Evolutionary conservation across 2,113 vertebrate species (phyloP).

Genomic region (Platysteira castanea): DNA sequence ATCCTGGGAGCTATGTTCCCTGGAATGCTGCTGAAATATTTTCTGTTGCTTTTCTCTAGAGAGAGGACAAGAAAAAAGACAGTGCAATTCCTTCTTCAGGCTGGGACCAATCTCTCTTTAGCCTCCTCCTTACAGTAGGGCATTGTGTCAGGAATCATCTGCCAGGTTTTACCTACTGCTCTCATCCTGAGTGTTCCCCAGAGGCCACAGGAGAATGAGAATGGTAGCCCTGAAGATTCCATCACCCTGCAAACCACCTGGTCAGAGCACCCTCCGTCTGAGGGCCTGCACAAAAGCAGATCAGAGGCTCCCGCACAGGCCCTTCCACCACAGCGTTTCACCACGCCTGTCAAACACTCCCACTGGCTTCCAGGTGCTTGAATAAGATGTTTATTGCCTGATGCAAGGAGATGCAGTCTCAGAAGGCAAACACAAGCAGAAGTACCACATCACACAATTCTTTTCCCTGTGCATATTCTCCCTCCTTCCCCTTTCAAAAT

Average conservation of each 20-base stretch:
- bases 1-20: neutral
- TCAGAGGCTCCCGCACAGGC: neutral
- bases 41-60: neutral
- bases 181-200: neutral
- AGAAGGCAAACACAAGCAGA: neutral
- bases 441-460: neutral
- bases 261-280: rapidly evolving
- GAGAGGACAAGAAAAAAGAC: neutral
- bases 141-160: neutral
- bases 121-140: neutral
- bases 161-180: neutral
- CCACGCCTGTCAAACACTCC: neutral
- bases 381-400: neutral
- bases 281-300: neutral
- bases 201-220: neutral
- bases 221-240: neutral
- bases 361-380: neutral
- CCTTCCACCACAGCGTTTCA: neutral
- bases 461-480: neutral
- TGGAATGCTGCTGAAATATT: neutral
- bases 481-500: neutral
- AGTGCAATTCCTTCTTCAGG: neutral
- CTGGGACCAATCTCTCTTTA: neutral
- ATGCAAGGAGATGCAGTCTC: neutral
- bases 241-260: neutral